phyloP scores from a whole-genome alignment of 1,140 invertebrate species.

The Diabrotica undecimpunctata region DNA sequence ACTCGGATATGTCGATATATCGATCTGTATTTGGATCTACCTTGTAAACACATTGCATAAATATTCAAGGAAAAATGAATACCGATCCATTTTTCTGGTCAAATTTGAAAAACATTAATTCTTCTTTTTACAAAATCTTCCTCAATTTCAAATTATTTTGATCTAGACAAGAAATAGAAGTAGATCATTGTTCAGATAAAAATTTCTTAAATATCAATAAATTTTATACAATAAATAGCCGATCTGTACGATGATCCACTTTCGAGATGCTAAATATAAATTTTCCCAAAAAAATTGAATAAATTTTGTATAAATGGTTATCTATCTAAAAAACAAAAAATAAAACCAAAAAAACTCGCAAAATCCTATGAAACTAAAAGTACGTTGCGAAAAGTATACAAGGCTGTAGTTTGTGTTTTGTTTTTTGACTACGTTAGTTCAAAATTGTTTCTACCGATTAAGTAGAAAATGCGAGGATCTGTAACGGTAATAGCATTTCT shows the following conservation, averaged over 20 bases:
- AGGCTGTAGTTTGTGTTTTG: too few relatives aligned
- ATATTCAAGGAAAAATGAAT: too few relatives aligned
- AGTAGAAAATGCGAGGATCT: too few relatives aligned
- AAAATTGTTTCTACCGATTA: too few relatives aligned
- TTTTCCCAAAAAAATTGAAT: neutral
- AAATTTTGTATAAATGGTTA: neutral
- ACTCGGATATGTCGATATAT: too few relatives aligned
- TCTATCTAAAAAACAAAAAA: constrained; percentile 8
- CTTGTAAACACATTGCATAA: too few relatives aligned
- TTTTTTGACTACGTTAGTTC: too few relatives aligned
- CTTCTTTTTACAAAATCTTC: too few relatives aligned
- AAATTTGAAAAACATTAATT: too few relatives aligned
- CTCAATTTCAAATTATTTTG: constrained; percentile 4
- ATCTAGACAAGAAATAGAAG: neutral
- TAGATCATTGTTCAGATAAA: constrained; percentile 20
- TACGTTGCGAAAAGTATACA: neutral
- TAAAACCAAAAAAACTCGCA: constrained; percentile 14
- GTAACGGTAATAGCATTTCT: too few relatives aligned
- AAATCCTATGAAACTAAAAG: constrained; percentile 14
- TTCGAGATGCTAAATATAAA: neutral
- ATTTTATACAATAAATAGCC: constrained; percentile 21
- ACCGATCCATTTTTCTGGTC: too few relatives aligned
- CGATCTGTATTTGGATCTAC: too few relatives aligned
- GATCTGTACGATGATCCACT: constrained; percentile 8
- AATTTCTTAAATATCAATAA: constrained; percentile 15